Conservation (phyloP, 2,888 invertebrate species). For the Idaea dimidiata region DNA sequence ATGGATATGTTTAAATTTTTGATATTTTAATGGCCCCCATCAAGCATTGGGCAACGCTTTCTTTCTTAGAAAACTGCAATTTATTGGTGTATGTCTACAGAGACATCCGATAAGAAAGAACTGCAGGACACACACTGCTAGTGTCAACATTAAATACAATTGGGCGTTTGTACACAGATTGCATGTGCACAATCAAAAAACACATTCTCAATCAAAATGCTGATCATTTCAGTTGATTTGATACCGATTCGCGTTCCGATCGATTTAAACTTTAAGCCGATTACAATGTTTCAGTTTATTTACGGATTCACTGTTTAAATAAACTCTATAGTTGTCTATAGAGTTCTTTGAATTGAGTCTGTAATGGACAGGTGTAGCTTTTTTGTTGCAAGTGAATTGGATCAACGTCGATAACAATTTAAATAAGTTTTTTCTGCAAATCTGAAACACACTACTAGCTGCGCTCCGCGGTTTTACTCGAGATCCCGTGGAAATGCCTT, state of each 20-base stretch:
- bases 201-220: neutral
- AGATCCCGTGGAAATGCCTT: no score
- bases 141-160: no score
- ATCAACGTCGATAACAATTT: neutral
- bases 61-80: no score
- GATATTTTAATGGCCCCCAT: no score
- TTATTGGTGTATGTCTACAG: no score
- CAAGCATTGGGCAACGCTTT: no score
- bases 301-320: neutral
- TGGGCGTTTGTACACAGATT: no score
- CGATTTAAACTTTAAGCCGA: neutral
- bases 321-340: neutral
- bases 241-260: neutral
- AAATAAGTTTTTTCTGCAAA: neutral
- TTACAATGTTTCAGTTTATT: neutral
- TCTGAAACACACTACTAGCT: no score
- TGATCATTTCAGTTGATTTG: neutral
- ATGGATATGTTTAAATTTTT: no score
- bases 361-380: neutral
- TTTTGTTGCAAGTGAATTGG: neutral
- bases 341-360: neutral
- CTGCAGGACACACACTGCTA: no score
- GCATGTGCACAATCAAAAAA: neutral
- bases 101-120: no score
- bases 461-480: no score